Base-by-base conservation (phyloP, 2,797 vertebrate species). In the Sphaeramia orbicularis region DNA sequence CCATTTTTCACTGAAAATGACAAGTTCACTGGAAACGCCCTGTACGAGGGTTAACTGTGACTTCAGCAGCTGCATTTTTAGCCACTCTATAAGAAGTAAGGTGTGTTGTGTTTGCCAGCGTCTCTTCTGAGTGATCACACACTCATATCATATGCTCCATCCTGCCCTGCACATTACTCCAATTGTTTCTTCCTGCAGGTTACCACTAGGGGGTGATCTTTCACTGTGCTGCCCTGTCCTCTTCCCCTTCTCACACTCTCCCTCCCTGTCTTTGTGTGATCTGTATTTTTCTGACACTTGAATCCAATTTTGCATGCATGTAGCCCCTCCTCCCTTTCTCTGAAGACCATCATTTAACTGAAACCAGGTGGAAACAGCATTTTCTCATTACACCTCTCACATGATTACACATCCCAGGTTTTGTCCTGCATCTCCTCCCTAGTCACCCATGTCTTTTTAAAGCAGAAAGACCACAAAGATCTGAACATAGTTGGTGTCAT, bases 151-250 rank as follows among this genome's bases (percentile, higher is more conserved):
- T 24, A 24, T 27, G 24, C 24, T 27, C 24, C 32, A 10, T 32
- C 37, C 19, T 2, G 15, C 1, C 27, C 27, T 1, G 0, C 38
- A 19, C 24, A 1, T 9, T 7, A 19, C 64, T 21, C 27, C 1
- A 6, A 21, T 30, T 7, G n/a, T 21, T 27, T 27, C 9, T 49
- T 55, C 48, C 35, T 63, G 50, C 57, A 37, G 38, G 53, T 32
- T 14, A 59, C 89, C 92, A 85, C 85, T 84, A 91, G 93, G 87
- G 84, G 91, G 88, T 11, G 83, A 74, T 85, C 73, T 54, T 19
- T 68, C 65, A 81, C 85, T 65, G 13, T 53, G 37, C 36, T 70
- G 45, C 57, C 13, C 12, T n/a, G 2, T 66, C 21, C 38, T 61
- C 35, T 21, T 55, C 60, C 47, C 44, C n/a, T 13, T 57, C 49